Evolutionary conservation across 2,888 invertebrate species (phyloP), one percentile per base, ranked within the genome.

Genomic region (Dryobota labecula): DNA sequence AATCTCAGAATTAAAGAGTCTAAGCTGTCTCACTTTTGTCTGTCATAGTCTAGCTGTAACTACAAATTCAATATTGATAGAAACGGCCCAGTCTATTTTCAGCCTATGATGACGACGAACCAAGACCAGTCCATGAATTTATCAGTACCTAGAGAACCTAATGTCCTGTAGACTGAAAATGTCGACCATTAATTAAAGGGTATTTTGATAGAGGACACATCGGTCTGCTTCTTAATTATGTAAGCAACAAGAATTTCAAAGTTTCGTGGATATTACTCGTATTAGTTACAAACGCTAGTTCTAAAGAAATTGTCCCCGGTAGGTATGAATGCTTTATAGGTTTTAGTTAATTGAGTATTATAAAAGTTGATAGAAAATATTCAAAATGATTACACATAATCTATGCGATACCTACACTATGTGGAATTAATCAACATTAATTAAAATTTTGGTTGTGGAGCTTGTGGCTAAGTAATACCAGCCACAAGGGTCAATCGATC

Each of bases 41-140:
- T 18, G 13, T 27, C 41, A 51, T 4, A 6, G n/a, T 4, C n/a
- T 51, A 6, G 11, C 41, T 33, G 5, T 38, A 24, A 41, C 18
- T 9, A 27, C 3, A 49, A 65, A 49, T 76, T 9, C 24, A 49
- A 67, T 38, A 76, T 67, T 67, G 24, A 76, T 47, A 38, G 8
- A n/a, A n/a, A n/a, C 7, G n/a, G 7, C 4, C 4, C 0, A 2
- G n/a, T 49, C 43, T 73, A 73, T 69, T 49, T 20, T 49, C 36
- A 9, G 43, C 18, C 0, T 4, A 9, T 8, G n/a, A 18, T 47
- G 41, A 47, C 38, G 11, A 27, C 43, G 2, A 24, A 49, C 6
- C 41, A 13, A 51, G 36, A 24, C 38, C 4, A 53, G 24, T n/a
- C 65, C 15, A 76, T 68, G 56, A 73, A 73, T 76, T 68, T 49